phyloP scores from a whole-genome alignment of 2,888 invertebrate species.

The Axea sp. region DNA sequence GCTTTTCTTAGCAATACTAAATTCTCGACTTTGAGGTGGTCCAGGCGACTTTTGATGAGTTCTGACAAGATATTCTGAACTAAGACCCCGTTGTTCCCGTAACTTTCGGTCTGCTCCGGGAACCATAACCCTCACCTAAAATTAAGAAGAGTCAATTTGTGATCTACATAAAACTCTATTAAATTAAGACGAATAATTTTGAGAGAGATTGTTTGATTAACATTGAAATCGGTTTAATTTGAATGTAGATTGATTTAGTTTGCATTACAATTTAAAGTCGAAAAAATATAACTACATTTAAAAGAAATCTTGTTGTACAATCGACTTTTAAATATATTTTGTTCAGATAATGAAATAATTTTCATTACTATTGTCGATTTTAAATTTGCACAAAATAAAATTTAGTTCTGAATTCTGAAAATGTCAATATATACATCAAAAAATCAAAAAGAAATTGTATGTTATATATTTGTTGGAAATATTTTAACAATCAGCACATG shows the following conservation, averaged over 20 bases:
- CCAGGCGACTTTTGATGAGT: conserved; percentile 77
- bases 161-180: conserved; percentile 51
- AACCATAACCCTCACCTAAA: conserved; percentile 82
- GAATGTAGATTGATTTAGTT: conserved; percentile 43
- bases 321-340: too few species aligned
- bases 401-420: too few species aligned
- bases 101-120: conserved; percentile 82
- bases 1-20: conserved; percentile 74
- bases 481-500: too few species aligned
- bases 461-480: too few species aligned
- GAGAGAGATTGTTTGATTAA: conserved; percentile 45
- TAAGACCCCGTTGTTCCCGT: conserved; percentile 81
- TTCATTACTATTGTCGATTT: too few species aligned
- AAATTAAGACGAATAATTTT: conserved; percentile 45
- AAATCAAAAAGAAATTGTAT: too few species aligned
- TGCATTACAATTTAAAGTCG: conserved; percentile 17
- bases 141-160: conserved; percentile 61
- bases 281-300: too few species aligned
- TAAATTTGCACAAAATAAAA: too few species aligned
- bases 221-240: conserved; percentile 46
- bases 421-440: too few species aligned
- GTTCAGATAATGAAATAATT: too few species aligned
- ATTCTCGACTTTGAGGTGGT: conserved; percentile 71
- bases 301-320: too few species aligned
- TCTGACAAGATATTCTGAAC: conserved; percentile 80